Base-by-base conservation (phyloP, 1,140 invertebrate species). In the Platorchestia sp. region DNA sequence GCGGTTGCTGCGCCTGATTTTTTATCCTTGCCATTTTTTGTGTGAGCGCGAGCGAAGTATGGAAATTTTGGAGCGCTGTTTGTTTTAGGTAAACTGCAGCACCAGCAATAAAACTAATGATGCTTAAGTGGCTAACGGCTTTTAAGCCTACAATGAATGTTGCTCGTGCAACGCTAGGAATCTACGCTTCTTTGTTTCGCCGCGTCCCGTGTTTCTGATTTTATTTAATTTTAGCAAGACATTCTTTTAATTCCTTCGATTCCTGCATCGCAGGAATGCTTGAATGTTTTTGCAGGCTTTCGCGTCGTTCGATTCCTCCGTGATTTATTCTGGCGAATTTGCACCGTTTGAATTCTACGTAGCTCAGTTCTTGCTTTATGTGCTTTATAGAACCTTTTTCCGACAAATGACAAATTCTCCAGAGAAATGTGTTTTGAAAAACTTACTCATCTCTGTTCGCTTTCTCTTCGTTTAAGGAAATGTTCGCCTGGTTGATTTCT, bases 61-160 rank as follows among this genome's bases (percentile, higher is more conserved):
- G 91, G 91, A 47, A 93, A 93, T 93, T 93, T 93, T 10, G 91
- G 91, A 93, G 91, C 91, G 43, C 14, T 93, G 91, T 93, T 93
- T 93, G 91, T 93, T 93, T 93, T 45, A 45, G 91, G 43, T 44
- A 45, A 93, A 93, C 91, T 93, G 91, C 91, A 93, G 43, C 43
- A 93, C 43, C 45, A n/a, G 45, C 91, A 93, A 93, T 93, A 93
- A 93, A 93, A 93, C 91, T 93, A 93, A 93, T 93, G 91, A 93
- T 93, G 91, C 91, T 93, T 47, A 47, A 93, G 91, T 93, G 91
- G 7, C 41, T 45, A 93, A 93, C 44, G 91, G 91, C 91, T 93
- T 93, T 93, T 93, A 44, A 93, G 91, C 91, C 91, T 44, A 93
- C 91, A 93, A 93, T 93, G 91, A 93, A 93, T 45, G 91, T 36